Evolutionary conservation across 2,888 invertebrate genomes (phyloP).

Genomic region (Netelia virgata): DNA sequence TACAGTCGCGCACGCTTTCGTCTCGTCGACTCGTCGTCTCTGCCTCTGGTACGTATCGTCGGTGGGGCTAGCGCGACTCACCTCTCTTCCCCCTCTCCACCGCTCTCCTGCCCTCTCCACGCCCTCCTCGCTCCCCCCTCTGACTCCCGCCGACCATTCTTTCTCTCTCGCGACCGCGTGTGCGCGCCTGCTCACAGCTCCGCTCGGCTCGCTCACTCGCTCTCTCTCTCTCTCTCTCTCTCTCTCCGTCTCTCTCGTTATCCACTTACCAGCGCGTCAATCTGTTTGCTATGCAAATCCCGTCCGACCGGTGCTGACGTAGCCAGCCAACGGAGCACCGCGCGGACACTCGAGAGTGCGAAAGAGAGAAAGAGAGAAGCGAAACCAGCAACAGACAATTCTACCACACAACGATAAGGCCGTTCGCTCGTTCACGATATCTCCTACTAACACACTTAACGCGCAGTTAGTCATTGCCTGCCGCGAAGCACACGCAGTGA

Average conservation of each 20-base stretch:
- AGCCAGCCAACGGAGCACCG: constrained; percentile 71
- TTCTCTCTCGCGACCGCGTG: constrained; percentile 36
- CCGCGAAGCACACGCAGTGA: constrained; percentile 57
- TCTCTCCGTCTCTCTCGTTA: constrained; percentile 77
- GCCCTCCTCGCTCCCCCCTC: constrained; percentile 11
- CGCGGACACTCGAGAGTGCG: constrained; percentile 2
- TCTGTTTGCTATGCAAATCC: constrained; percentile 84
- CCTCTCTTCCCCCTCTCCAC: constrained; percentile 42
- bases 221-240: constrained; percentile 52
- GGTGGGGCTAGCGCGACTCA: constrained; percentile 45
- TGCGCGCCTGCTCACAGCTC: constrained; percentile 36
- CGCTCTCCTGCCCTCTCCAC: constrained; percentile 15
- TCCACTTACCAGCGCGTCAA: constrained; percentile 83
- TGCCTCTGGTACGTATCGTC: constrained; percentile 48
- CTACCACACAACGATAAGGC: neutral
- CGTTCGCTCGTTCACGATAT: constrained; percentile 69
- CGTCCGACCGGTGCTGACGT: constrained; percentile 82
- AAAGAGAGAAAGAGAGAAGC: neutral
- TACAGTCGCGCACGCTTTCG: constrained; percentile 62
- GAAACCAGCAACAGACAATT: constrained; percentile 56
- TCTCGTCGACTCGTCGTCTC: constrained; percentile 67
- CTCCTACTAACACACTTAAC: constrained; percentile 80
- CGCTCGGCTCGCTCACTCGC: constrained; percentile 18
- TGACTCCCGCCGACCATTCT: constrained; percentile 35
- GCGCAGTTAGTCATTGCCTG: constrained; percentile 81